These are phyloP conservation scores for Lasius platythorax DNA, from an alignment of 2,888 invertebrate genomes.

Conservation along the genomic window DNA sequence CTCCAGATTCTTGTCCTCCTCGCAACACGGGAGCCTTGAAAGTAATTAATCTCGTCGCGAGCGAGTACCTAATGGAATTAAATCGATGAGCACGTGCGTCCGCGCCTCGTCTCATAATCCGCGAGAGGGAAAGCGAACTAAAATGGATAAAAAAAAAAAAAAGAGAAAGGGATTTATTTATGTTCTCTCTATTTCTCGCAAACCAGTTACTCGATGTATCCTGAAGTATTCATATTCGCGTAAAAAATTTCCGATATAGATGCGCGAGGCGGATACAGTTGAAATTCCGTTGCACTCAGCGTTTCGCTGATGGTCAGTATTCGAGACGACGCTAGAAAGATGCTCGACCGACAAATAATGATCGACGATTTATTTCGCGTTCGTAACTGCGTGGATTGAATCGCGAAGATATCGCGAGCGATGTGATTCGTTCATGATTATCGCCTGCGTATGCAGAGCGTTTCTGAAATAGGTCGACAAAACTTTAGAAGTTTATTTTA, in stretches of 20 bases:
- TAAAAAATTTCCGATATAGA: constrained; percentile 31
- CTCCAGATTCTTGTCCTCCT: constrained; percentile 67
- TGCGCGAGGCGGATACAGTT: not conserved
- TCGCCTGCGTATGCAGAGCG: not conserved
- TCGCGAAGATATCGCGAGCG: too few species aligned
- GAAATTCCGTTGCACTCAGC: not conserved
- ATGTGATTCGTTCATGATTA: not conserved
- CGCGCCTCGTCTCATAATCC: constrained; percentile 18
- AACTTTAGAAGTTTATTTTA: too few species aligned
- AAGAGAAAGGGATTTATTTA: constrained; percentile 14
- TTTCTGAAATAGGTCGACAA: too few species aligned
- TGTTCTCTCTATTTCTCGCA: not conserved
- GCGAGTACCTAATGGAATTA: constrained; percentile 24
- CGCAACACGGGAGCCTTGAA: constrained; percentile 57
- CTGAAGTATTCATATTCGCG: constrained; percentile 10
- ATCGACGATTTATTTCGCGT: not conserved
- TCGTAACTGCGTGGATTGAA: not conserved
- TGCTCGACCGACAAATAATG: not conserved
- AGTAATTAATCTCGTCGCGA: constrained; percentile 54
- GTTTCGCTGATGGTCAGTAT: not conserved
- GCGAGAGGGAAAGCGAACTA: constrained; percentile 32
- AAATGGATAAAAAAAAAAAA: not conserved
- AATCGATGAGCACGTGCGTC: constrained; percentile 20
- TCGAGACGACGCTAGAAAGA: not conserved
- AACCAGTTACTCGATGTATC: constrained; percentile 27